Evolutionary conservation across 2,113 vertebrate species (phyloP), one percentile per base, ranked within the genome.

Genomic region (Leptobrachium ailaonicum): DNA sequence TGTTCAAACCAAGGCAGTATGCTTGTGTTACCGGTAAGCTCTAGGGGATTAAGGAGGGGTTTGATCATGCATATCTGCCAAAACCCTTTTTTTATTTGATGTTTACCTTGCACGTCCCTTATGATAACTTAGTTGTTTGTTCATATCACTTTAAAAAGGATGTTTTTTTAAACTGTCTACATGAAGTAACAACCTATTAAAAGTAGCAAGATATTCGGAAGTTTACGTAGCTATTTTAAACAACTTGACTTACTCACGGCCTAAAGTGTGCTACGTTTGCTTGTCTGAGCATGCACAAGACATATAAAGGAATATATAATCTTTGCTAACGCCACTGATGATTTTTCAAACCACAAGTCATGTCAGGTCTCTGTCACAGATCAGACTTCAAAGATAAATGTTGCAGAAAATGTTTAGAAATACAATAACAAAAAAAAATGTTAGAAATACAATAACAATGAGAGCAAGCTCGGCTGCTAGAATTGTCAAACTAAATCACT

Each of bases 341-440:
- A 80, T 73, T 73, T 41, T 80, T 80, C 56, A 66, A 64, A 14
- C 47, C 45, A 47, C 76, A 78, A 71, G 76, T 63, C 67, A 78
- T 41, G 69, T 80, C 63, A 80, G 78, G 71, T 67, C 67, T 20
- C 41, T 56, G 40, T 12, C 47, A 67, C 47, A 67, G 71, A 74
- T 13, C 47, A 67, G 12, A 71, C 76, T 71, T 71, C 67, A 78
- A 78, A 71, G 67, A 77, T 71, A 41, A 10, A 66, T 66, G 63
- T n/a, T 32, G 40, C 14, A 8, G 8, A 66, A 60, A 60, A 1
- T 60, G 6, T 12, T 4, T 60, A 14, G 20, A 60, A 60, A 12
- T 60, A 60, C 13, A 60, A 8, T 60, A 12, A 60, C 6, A 60
- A 60, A 60, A 60, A 11, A 60, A 60, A 60, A 11, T n/a, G n/a